Conservation (phyloP, 2,888 invertebrate species). For the Caenorhabditis sp. region DNA sequence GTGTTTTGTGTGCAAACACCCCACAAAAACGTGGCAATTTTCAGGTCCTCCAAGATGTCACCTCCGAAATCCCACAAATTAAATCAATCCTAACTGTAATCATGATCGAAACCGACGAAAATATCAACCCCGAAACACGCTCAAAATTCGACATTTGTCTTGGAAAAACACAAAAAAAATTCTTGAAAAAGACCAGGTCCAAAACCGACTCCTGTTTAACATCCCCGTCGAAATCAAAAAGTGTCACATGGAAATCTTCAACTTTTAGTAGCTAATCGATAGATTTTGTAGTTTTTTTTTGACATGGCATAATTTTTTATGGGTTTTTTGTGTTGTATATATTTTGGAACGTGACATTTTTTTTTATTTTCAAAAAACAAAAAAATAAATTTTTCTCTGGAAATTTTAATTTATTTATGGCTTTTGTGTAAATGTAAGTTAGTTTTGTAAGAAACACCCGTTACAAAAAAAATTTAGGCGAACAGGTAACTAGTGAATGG, state of each 20-base stretch:
- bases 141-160: slow-evolving; percentile 25
- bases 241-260: slow-evolving; percentile 34
- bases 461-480: no score
- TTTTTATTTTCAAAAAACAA: no score
- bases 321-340: no score
- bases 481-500: no score
- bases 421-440: no score
- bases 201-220: slow-evolving; percentile 33
- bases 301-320: background rate
- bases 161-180: slow-evolving; percentile 13
- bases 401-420: no score
- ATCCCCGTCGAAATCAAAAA: slow-evolving; percentile 20
- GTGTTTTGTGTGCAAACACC: no score
- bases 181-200: slow-evolving; percentile 25
- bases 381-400: no score
- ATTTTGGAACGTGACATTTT: no score
- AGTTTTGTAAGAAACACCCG: no score
- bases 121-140: background rate
- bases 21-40: no score
- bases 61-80: slow-evolving; percentile 27
- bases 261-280: slow-evolving; percentile 18
- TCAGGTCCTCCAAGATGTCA: slow-evolving; percentile 35
- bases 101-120: slow-evolving; percentile 40
- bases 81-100: slow-evolving; percentile 45
- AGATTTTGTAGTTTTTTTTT: background rate